Percentiles rank a stretch among this genome's conserved stretches.
Evolutionary conservation across 2,888 invertebrate genomes (phyloP).

Genomic region (Drosophila greeni): DNA sequence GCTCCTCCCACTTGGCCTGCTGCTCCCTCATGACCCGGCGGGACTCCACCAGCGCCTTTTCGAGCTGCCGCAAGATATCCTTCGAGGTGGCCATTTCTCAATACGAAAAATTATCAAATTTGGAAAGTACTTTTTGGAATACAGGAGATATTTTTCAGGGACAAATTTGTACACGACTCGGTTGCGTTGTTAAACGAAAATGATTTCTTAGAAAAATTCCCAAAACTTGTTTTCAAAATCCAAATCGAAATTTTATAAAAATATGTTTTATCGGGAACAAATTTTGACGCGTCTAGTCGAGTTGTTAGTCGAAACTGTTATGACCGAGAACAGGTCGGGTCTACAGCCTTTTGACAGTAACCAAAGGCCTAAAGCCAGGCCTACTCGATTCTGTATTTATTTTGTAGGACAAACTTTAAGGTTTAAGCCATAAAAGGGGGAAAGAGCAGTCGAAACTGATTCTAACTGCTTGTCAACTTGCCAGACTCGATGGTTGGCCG

Average conservation of each 20-base stretch:
- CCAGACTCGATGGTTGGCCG: conserved; percentile 3
- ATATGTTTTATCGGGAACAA: too few species aligned
- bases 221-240: too few species aligned
- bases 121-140: background rate
- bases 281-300: too few species aligned
- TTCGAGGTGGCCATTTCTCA: background rate
- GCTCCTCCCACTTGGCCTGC: background rate
- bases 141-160: too few species aligned
- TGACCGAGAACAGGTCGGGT: background rate
- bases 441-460: background rate
- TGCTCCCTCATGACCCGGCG: background rate
- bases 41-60: background rate
- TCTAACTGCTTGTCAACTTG: conserved; percentile 17
- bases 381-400: background rate
- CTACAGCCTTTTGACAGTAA: background rate
- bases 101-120: background rate
- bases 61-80: background rate
- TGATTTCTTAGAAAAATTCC: too few species aligned
- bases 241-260: too few species aligned
- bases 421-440: background rate
- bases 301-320: background rate
- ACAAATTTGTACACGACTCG: too few species aligned
- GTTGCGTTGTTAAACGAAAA: too few species aligned
- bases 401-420: background rate
- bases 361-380: background rate